Evolutionary conservation across 2,113 vertebrate species (phyloP).

Genomic region (Erpornis zantholeuca): DNA sequence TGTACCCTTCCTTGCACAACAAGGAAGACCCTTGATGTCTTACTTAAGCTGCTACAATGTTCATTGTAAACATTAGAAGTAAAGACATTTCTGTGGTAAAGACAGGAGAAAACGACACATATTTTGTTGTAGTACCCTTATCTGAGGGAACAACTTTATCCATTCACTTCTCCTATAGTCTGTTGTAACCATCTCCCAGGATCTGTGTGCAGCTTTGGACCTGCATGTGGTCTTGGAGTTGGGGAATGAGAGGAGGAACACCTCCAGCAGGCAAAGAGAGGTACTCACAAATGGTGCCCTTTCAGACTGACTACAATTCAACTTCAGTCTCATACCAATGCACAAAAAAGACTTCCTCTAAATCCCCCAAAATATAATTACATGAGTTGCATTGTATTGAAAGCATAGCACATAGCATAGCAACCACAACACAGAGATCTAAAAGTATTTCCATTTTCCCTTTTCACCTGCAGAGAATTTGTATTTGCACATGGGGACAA

Average conservation of each 20-base stretch:
- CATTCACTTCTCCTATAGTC: not conserved
- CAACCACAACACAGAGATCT: not conserved
- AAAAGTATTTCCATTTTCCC: not conserved
- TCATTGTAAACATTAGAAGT: not conserved
- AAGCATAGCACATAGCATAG: not conserved
- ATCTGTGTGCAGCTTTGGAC: not conserved
- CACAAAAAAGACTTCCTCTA: not conserved
- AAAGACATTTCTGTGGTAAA: not conserved
- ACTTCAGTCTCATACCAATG: not conserved
- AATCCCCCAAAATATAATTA: not conserved
- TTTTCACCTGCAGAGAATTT: constrained; percentile 2
- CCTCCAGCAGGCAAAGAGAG: not conserved
- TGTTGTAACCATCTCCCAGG: not conserved
- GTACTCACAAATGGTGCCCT: not conserved
- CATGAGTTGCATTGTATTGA: not conserved
- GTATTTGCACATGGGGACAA: not conserved
- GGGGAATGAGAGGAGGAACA: not conserved
- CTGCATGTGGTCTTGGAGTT: not conserved
- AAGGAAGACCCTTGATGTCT: too few relatives aligned
- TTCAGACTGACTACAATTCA: not conserved
- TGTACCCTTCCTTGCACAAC: not conserved
- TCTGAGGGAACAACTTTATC: not conserved
- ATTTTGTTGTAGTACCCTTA: not conserved
- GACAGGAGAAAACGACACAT: not conserved
- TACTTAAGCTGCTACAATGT: not conserved